Conservation (phyloP, 2,113 vertebrate species). For the Entosphenus tridentatus region DNA sequence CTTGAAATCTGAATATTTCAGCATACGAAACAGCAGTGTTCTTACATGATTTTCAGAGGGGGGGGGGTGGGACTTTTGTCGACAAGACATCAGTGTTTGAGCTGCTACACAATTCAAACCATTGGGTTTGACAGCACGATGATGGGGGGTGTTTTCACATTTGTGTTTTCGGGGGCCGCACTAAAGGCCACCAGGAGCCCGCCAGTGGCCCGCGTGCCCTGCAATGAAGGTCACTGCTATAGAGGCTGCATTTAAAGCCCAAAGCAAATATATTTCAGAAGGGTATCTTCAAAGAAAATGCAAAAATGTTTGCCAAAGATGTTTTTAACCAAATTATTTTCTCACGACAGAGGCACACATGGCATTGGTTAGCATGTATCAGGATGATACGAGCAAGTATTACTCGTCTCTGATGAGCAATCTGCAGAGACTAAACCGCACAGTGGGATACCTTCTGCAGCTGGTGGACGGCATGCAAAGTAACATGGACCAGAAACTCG, state of each 20-base stretch:
- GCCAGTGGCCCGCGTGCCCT: background rate
- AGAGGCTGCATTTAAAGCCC: background rate
- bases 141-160: too few relatives aligned
- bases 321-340: background rate
- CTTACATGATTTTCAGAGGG: too few relatives aligned
- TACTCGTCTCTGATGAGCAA: slow-evolving; percentile 30
- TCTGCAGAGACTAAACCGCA: slow-evolving; percentile 33
- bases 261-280: too few relatives aligned
- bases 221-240: background rate
- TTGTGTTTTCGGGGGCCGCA: background rate
- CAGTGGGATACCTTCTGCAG: slow-evolving; percentile 23
- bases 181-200: background rate
- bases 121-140: too few relatives aligned
- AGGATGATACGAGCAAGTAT: slow-evolving; percentile 24
- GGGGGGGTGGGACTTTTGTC: too few relatives aligned
- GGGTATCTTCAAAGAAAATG: too few relatives aligned
- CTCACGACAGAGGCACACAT: slow-evolving; percentile 19
- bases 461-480: slow-evolving; percentile 23
- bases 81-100: too few relatives aligned
- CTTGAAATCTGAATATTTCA: too few relatives aligned
- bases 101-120: too few relatives aligned
- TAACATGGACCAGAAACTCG: slow-evolving; percentile 25
- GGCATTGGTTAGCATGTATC: slow-evolving; percentile 28
- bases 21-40: too few relatives aligned
- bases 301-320: too few relatives aligned